Conservation (phyloP, 2,888 invertebrate species). For the Ischnura elegans region DNA sequence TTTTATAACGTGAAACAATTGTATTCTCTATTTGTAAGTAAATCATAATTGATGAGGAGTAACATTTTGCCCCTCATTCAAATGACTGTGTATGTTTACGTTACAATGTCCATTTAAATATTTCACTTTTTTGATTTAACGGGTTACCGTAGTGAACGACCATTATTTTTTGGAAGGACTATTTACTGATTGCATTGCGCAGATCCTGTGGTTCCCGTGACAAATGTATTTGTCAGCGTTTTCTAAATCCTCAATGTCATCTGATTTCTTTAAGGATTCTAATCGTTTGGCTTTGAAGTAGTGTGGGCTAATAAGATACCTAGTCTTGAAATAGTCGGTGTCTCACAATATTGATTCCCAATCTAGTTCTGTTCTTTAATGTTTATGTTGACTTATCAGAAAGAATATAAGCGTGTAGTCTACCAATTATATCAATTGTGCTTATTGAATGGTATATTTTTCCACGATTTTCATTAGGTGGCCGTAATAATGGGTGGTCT, state of each 20-base stretch:
- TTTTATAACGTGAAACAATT: neutral
- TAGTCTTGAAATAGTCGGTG: neutral
- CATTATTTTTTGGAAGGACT: neutral
- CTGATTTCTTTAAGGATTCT: neutral
- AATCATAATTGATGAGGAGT: neutral
- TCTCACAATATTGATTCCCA: neutral
- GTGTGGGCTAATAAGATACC: too few relatives aligned
- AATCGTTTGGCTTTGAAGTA: neutral
- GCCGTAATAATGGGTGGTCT: slow-evolving; percentile 9
- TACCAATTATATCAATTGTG: neutral
- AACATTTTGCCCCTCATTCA: neutral
- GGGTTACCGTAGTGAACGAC: neutral
- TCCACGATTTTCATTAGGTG: neutral
- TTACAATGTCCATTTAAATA: neutral
- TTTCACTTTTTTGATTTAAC: neutral
- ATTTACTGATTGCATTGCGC: neutral
- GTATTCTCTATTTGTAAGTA: neutral
- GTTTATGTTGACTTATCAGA: neutral
- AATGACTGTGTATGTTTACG: neutral
- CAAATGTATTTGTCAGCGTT: neutral
- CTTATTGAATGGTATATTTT: neutral
- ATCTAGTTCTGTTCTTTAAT: too few relatives aligned
- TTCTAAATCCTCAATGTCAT: neutral
- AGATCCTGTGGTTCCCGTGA: neutral
- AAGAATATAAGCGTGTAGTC: neutral